phyloP scores from a whole-genome alignment of 1,140 invertebrate species.

The Cyrtorhinus lividipennis region DNA sequence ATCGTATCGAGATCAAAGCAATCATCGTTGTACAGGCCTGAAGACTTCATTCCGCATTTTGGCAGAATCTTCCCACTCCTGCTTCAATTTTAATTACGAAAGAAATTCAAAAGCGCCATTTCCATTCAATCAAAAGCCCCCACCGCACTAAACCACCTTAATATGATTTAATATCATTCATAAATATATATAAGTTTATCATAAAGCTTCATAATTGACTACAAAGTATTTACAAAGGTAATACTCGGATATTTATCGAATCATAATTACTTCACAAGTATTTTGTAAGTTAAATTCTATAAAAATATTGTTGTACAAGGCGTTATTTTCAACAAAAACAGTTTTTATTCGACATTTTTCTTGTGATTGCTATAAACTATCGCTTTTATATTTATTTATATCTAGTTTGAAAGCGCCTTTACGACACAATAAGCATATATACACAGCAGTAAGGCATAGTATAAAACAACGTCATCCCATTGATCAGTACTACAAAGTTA shows the following conservation, averaged over 20 bases:
- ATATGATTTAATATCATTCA: background rate
- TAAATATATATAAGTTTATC: background rate
- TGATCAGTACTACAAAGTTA: background rate
- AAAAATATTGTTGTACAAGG: constrained; percentile 19
- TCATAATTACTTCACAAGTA: constrained; percentile 2
- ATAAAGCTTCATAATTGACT: constrained; percentile 19
- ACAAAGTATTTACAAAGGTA: constrained; percentile 11
- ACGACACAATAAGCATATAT: constrained; percentile 11
- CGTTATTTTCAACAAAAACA: constrained; percentile 7
- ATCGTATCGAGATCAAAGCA: too few relatives aligned
- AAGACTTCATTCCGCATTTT: too few relatives aligned
- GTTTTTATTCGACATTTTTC: background rate
- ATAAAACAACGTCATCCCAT: background rate
- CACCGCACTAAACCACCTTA: background rate
- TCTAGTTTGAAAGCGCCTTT: background rate
- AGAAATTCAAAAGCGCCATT: too few relatives aligned
- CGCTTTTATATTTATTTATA: background rate
- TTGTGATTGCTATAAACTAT: background rate
- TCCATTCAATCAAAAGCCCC: too few relatives aligned
- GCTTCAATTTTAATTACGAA: too few relatives aligned
- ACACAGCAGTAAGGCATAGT: constrained; percentile 14
- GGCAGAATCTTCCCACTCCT: too few relatives aligned
- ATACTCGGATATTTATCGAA: constrained; percentile 9
- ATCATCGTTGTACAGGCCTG: too few relatives aligned
- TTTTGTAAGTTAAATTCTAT: constrained; percentile 17